Base-by-base conservation (phyloP, 2,113 vertebrate species). In the Tragelaphus buxtoni region DNA sequence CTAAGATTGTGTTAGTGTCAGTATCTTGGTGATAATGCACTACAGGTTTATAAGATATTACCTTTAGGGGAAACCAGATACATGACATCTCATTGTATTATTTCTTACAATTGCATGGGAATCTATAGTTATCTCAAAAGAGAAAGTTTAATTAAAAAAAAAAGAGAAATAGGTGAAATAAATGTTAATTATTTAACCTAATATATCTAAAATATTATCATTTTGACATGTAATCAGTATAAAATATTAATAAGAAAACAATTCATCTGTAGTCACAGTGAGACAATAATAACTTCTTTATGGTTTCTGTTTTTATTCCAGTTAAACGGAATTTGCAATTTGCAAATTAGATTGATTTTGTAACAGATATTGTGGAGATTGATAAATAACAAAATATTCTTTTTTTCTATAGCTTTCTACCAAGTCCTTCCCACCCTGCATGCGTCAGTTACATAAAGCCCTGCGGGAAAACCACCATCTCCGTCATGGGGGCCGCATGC, bases 401-500 rank as follows among this genome's bases (percentile, higher is more conserved):
- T 85, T 80, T 92, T 51, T 95, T 97, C 86, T 92, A 0, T 97
- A 99, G 99, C 99, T 99, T 17, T 99, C 99, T 22, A 97, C 97
- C 94, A 99, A 99, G 94, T 99, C 99, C 0, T 99, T 99, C 98
- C 99, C 99, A 0, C 99, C 99, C 9, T 99, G 99, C 96, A 99
- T 99, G 99, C 99, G 99, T 76, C 99, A 99, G 98, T 94, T 99
- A 92, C 99, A 99, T 98, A 99, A 98, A 98, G 97, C 98, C 18
- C 98, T 99, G 3, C 98, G 99, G 47, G 99, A 99, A 30, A 99
- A 98, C 97, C 99, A 99, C 96, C 99, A 99, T 85, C 99, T 99
- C 39, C 99, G 99, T 0, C 99, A 99, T 0, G 99, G 99, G 0
- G 99, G 99, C 16, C 99, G 99, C 0, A 99, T 99, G 99, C 99